phyloP scores from a whole-genome alignment of 2,797 vertebrate species.

The Phyllotis vaccarum region DNA sequence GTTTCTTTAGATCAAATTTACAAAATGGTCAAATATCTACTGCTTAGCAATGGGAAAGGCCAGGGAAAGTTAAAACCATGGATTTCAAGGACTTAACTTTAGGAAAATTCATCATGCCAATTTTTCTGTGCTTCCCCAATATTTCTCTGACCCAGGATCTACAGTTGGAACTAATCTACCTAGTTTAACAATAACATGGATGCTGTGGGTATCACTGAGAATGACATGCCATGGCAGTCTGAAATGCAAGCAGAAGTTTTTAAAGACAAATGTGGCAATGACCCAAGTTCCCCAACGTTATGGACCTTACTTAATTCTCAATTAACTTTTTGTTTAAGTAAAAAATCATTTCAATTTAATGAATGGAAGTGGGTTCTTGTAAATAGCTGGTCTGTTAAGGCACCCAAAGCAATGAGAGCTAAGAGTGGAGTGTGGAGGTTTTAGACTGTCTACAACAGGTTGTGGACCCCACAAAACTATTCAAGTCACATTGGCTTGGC shows the following conservation, averaged over 20 bases:
- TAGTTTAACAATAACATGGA: neutral
- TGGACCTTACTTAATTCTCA: neutral
- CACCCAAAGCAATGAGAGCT: neutral
- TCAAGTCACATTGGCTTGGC: neutral
- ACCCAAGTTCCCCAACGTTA: neutral
- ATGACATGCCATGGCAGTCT: neutral
- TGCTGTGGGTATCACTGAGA: neutral
- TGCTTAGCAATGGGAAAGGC: neutral
- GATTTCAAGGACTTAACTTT: neutral
- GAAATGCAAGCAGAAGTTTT: neutral
- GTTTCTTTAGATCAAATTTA: neutral
- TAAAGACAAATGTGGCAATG: neutral
- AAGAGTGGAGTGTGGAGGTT: fast-evolving
- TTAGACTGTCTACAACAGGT: neutral
- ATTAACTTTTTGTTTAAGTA: conserved; percentile 1
- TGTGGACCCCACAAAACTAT: too few relatives aligned
- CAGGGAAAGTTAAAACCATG: neutral
- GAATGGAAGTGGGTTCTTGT: neutral
- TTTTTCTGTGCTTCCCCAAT: neutral
- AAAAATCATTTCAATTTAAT: neutral
- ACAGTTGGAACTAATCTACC: neutral
- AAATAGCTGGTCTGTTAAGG: neutral
- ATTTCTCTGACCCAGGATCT: neutral
- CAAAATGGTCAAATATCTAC: neutral
- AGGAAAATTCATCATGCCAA: neutral